phyloP scores from a whole-genome alignment of 1,140 invertebrate genomes.

The Catajapyx aquilonaris region DNA sequence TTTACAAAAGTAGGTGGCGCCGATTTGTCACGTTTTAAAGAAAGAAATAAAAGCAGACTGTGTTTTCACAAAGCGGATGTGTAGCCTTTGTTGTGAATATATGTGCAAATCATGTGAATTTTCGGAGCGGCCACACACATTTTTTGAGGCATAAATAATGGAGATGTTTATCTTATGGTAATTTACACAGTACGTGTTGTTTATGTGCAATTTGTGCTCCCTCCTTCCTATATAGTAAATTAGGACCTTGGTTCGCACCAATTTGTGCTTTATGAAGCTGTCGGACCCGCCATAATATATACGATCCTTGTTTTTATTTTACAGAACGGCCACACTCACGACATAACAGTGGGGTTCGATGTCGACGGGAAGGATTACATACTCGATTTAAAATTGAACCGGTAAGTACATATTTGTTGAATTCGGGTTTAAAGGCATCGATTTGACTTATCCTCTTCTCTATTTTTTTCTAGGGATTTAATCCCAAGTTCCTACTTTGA shows the following conservation, averaged over 20 bases:
- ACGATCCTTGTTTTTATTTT: slow-evolving; percentile 18
- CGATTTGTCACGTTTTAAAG: no score
- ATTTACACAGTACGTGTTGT: background rate
- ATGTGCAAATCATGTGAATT: no score
- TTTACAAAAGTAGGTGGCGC: no score
- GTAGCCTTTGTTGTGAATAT: no score
- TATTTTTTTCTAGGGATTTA: slow-evolving; percentile 30
- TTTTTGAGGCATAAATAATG: background rate
- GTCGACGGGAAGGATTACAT: slow-evolving; percentile 39
- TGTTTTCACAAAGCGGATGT: no score
- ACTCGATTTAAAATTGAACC: slow-evolving; percentile 52
- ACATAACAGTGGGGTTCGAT: slow-evolving; percentile 41
- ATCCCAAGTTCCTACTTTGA: slow-evolving; percentile 49
- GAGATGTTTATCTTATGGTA: background rate
- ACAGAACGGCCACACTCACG: slow-evolving; percentile 44
- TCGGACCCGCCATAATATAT: no score
- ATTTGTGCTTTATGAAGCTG: background rate
- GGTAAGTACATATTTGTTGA: slow-evolving; percentile 12
- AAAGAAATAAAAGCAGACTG: no score
- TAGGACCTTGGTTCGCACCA: background rate
- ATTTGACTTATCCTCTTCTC: background rate
- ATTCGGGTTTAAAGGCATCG: background rate
- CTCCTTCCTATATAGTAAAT: background rate
- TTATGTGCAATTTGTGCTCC: background rate
- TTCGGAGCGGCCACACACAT: background rate